Base-by-base conservation (phyloP, 2,888 invertebrate genomes). In the Melangyna quadrimaculata region DNA sequence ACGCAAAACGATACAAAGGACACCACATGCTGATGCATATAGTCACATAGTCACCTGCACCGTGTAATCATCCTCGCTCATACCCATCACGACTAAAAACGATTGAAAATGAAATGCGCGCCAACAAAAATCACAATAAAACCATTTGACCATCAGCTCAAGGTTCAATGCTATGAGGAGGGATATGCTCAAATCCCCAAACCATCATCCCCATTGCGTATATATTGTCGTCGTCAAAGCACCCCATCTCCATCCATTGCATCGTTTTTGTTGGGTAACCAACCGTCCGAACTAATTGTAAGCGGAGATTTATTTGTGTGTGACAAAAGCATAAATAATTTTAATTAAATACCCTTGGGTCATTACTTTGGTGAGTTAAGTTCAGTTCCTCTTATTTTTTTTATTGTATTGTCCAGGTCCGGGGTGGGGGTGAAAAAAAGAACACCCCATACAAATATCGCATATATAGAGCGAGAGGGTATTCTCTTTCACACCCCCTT, bases 291-390 rank as follows among this genome's bases (percentile, higher is more conserved):
- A 86, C 83, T 83, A 82, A 87, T 86, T 87, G 87, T 87, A 87
- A 88, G 73, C 80, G 53, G 87, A 88, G 88, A 88, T 87, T 87
- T 87, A 87, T 87, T 83, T 87, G 87, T 80, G 88, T 88, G 88
- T 87, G 88, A 88, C 88, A 88, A 87, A 88, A 87, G 88, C 88
- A 88, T 88, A 88, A 88, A 88, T 88, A 88, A 88, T 88, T 88
- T 88, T 88, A 88, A 88, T 88, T 88, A 88, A 88, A 88, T 88
- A 83, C 83, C 88, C 88, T 88, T 87, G 84, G 87, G 87, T 86
- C 81, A 82, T 87, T 78, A 82, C 87, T 86, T n/a, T 81, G 81
- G 61, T 69, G 78, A 74, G 78, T 78, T 78, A 59, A 40, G 80
- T 75, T 67, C 22, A 70, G 78, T 71, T 83, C 35, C 71, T 57